Evolutionary conservation across 2,797 vertebrate genomes (phyloP), one percentile per base, ranked within the genome.

Genomic region (Etheostoma nigrum): DNA sequence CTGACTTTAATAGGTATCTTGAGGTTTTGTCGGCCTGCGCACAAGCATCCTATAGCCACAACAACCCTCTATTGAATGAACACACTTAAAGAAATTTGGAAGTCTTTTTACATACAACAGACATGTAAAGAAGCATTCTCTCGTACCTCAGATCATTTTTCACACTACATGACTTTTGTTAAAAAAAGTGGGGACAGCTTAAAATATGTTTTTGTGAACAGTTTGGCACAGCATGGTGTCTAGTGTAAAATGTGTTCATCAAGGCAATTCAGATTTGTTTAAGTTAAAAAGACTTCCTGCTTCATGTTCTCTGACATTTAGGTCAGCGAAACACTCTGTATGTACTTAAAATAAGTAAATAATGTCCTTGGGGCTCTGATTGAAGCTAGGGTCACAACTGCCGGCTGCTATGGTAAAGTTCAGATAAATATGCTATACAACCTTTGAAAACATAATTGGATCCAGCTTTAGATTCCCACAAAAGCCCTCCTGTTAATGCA

Each of bases 381-480:
- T 27, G 30, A 65, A 55, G 74, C 67, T 42, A 45, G n/a, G 44
- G 70, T 83, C 68, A 78, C 47, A 81, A 67, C 54, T 63, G 68
- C 51, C 12, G 19, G 33, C 68, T 82, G 45, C 65, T 75, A 58
- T 67, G 72, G 80, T 79, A 75, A 78, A 64, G 53, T 81, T 88
- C 60, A 71, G 54, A 88, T 89, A 82, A 90, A 85, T 78, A 84
- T 83, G 73, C 72, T 72, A 16, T 63, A 60, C 70, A 79, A 79
- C 79, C 79, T 88, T 83, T 85, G 86, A 88, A 88, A 89, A 80
- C 75, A 79, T 90, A 92, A 93, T 89, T 89, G 83, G 76, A 87
- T 75, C 85, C 91, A 89, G 89, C 66, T 88, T 84, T 79, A 72
- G 54, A 83, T 86, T 83, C 53, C 72, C 59, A 80, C 77, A 76